phyloP scores from a whole-genome alignment of 2,113 vertebrate genomes.

The Ceyx melanurus region DNA sequence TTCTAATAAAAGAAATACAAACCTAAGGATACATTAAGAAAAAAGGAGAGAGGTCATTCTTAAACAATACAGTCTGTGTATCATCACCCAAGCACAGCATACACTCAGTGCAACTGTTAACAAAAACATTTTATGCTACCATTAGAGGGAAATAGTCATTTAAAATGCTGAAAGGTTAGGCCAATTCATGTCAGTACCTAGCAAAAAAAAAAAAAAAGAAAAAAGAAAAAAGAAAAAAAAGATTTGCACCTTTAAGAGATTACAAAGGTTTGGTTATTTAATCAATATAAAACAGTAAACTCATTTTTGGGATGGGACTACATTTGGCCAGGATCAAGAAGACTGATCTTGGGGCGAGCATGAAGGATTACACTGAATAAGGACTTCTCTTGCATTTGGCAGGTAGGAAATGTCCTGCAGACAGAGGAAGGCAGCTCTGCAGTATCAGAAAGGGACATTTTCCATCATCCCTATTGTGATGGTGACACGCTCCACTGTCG shows the following conservation, averaged over 20 bases:
- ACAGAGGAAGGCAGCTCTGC: neutral
- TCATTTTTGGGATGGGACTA: neutral
- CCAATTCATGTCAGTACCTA: conserved; percentile 7
- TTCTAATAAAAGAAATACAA: conserved; percentile 28
- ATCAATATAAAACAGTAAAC: neutral
- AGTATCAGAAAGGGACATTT: neutral
- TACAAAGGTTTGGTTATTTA: conserved; percentile 14
- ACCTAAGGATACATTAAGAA: neutral
- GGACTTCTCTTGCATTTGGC: neutral
- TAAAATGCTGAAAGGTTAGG: conserved; percentile 8
- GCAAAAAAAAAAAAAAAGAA: neutral
- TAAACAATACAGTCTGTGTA: neutral
- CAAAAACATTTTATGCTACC: neutral
- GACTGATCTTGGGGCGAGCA: neutral
- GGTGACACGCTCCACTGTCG: accelerated
- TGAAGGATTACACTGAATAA: neutral
- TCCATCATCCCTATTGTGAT: neutral
- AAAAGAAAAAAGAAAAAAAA: neutral
- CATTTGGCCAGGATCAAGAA: neutral
- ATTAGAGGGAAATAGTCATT: conserved; percentile 26
- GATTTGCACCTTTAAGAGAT: conserved; percentile 25
- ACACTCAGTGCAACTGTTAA: neutral
- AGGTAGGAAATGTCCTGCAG: neutral
- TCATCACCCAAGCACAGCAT: conserved; percentile 4
- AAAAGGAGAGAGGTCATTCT: conserved; percentile 1